A percentile compares a stretch with the other conserved stretches of the same genome.
These are phyloP conservation scores for Mustelus asterias DNA, from an alignment of 2,113 vertebrate genomes.

Conservation along the genomic window DNA sequence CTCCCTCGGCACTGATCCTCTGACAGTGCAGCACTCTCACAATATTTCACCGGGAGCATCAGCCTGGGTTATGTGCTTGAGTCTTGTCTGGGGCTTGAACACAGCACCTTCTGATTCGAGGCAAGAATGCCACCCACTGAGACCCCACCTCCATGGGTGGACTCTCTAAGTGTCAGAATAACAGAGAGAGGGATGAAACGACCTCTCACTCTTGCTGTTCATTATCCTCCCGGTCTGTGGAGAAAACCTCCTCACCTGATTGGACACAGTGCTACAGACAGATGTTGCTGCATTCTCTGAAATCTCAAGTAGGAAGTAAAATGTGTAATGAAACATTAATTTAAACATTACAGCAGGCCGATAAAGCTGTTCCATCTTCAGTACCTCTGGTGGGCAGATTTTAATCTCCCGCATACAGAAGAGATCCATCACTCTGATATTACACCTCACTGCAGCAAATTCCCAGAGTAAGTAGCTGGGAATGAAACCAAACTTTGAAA, in stretches of 20 bases:
- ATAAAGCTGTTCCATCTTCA: conserved; percentile 11
- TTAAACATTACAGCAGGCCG: not conserved
- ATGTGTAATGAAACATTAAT: conserved; percentile 25
- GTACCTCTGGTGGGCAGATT: not conserved
- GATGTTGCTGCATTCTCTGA: not conserved
- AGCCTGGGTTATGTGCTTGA: not conserved
- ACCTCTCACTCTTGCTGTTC: not conserved
- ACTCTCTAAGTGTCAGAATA: not conserved
- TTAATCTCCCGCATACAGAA: not conserved
- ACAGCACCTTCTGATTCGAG: not conserved
- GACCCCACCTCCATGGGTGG: not conserved
- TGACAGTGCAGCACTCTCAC: not conserved
- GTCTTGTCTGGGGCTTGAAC: not conserved
- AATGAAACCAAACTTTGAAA: not conserved
- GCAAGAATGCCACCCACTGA: not conserved
- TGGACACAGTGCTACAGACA: not conserved
- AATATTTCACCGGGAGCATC: not conserved
- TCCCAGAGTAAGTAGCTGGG: not conserved
- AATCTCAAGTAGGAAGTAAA: conserved; percentile 22
- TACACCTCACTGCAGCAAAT: not conserved
- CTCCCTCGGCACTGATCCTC: no score
- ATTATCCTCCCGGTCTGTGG: not conserved
- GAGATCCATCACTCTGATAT: not conserved
- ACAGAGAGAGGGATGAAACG: not conserved
- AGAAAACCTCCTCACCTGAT: not conserved